These are phyloP conservation scores for Carduelis carduelis DNA, from an alignment of 2,797 vertebrate genomes.

Conservation along the genomic window DNA sequence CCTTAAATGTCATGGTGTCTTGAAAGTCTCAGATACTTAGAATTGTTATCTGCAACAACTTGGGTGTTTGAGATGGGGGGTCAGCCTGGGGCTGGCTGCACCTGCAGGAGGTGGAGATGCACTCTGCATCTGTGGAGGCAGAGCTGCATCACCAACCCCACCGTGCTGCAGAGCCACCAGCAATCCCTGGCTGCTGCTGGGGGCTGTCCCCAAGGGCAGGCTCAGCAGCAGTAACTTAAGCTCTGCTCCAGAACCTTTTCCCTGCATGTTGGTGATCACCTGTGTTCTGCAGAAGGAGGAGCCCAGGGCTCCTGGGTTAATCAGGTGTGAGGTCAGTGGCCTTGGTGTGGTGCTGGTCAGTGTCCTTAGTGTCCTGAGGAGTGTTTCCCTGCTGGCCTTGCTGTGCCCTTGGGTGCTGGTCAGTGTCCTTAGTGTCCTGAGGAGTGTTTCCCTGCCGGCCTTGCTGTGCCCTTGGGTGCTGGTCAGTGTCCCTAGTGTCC, in stretches of 20 bases:
- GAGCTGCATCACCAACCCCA: accelerated
- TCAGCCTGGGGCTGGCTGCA: background rate
- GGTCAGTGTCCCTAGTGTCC: too few species aligned
- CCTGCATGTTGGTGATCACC: background rate
- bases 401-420: accelerated
- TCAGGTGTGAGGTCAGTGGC: background rate
- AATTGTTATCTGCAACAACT: background rate
- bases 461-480: background rate
- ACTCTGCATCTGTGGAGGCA: too few species aligned
- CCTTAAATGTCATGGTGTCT: background rate
- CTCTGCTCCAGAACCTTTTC: background rate
- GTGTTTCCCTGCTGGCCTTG: background rate
- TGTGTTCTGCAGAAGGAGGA: background rate
- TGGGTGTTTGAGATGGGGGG: background rate
- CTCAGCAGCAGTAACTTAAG: background rate
- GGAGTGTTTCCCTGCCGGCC: accelerated
- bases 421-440: background rate
- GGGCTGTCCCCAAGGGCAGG: background rate
- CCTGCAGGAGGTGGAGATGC: too few species aligned
- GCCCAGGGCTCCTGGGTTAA: background rate
- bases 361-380: accelerated
- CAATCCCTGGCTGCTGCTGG: accelerated
- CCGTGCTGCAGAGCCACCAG: background rate
- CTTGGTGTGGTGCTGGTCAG: background rate
- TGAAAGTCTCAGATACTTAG: accelerated